Evolutionary conservation across 2,113 vertebrate species (phyloP), one percentile per base, ranked within the genome.

Genomic region (Hiodon alosoides): DNA sequence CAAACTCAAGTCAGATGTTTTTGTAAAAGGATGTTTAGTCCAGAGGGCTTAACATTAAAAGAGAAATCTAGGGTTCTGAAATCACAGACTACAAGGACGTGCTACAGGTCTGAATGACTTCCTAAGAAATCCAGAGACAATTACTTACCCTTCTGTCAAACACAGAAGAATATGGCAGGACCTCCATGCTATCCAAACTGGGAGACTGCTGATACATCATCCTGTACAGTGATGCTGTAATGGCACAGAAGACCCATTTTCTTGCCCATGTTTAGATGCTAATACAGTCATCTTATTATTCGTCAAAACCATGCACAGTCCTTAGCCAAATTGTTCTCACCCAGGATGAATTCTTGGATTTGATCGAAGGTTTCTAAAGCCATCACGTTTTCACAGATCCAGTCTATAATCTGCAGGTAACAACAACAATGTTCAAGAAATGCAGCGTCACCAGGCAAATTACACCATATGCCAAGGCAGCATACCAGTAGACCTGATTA

Each of bases 291-390:
- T 31, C 31, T 31, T 31, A 31, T 31, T 31, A 31, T 31, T 31
- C 31, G 0, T 70, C 0, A 14, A 55, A 57, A 53, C 48, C 53
- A 8, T 17, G 53, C 69, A 55, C 3, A 7, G 14, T 31, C 60
- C 8, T 31, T 48, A 7, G 46, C 58, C 77, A 16, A 31, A 31
- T 2, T 31, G 31, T 57, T 85, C 95, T 84, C 88, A 98, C 97
- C 95, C 54, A 96, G 88, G 81, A 98, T 90, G 85, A 98, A 96
- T 87, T 99, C 97, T 85, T 98, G 96, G 83, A 97, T 91, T 65
- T 93, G 94, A 87, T 98, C 93, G 85, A 96, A 96, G 76, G 89
- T 91, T 74, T 89, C 84, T 16, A 93, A 93, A 2, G 87, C 77
- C 79, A 90, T 92, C 69, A 89, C 51, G 61, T 92, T 93, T 82